Conservation (phyloP, 2,888 invertebrate species). For the Eupithecia centaureata region DNA sequence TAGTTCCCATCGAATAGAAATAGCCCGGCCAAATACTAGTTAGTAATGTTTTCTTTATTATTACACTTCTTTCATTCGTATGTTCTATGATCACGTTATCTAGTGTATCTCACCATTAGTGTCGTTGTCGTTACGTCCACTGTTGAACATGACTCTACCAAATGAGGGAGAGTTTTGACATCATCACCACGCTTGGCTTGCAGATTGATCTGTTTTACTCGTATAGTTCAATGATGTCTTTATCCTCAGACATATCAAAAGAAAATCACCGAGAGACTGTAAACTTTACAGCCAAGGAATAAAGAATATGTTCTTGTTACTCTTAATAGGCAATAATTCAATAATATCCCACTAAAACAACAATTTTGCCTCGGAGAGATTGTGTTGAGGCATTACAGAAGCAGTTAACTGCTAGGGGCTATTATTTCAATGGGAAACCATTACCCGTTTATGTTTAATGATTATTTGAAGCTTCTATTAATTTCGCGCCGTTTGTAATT, state of each 20-base stretch:
- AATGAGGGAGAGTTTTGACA: not conserved
- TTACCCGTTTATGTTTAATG: conserved; percentile 81
- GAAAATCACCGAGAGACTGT: conserved; percentile 22
- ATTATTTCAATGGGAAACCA: conserved; percentile 79
- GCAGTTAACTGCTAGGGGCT: conserved; percentile 76
- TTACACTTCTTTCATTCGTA: no score
- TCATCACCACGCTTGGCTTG: not conserved
- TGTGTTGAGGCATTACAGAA: conserved; percentile 76
- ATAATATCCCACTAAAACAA: conserved; percentile 76
- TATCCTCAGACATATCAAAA: conserved; percentile 21
- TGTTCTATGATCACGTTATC: no score
- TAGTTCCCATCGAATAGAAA: no score
- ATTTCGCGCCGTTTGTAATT: conserved; percentile 74
- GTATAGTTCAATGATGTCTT: not conserved
- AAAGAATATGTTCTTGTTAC: conserved; percentile 74
- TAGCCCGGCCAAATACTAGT: no score
- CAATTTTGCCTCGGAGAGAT: conserved; percentile 74
- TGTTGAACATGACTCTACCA: not conserved
- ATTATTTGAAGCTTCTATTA: conserved; percentile 79
- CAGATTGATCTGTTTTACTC: not conserved
- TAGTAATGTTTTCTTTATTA: no score
- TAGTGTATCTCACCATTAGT: no score
- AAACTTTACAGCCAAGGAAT: conserved; percentile 38
- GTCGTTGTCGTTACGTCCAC: no score
- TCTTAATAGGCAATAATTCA: conserved; percentile 75